A percentile compares a stretch with the other conserved stretches of the same genome.
Conservation (phyloP, 2,888 invertebrate genomes). For the Leucoma salicis region DNA sequence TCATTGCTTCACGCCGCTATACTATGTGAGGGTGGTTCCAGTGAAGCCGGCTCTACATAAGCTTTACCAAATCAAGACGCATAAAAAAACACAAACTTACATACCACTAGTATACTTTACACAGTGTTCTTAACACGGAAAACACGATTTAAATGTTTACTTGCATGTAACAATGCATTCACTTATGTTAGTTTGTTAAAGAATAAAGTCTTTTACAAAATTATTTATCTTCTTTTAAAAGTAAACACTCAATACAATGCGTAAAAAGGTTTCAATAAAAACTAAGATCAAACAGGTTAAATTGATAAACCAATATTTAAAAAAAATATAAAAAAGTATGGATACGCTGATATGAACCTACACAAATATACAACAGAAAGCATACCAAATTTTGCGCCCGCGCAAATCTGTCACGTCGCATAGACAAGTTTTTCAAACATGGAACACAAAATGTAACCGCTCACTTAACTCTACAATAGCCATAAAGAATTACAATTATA, state of each 20-base stretch:
- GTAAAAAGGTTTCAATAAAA: slow-evolving; percentile 8
- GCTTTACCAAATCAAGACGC: too few species aligned
- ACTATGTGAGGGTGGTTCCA: too few species aligned
- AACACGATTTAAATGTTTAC: background rate
- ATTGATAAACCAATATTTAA: slow-evolving; percentile 17
- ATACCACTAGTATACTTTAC: too few species aligned
- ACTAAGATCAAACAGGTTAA: slow-evolving; percentile 27
- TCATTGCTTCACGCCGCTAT: too few species aligned
- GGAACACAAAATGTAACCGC: slow-evolving; percentile 62
- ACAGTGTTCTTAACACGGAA: too few species aligned
- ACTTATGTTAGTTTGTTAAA: background rate
- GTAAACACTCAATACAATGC: slow-evolving; percentile 3
- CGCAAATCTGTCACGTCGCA: slow-evolving; percentile 50
- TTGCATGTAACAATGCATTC: background rate
- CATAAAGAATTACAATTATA: slow-evolving; percentile 81
- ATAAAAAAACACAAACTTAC: too few species aligned
- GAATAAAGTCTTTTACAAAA: background rate
- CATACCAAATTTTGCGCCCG: slow-evolving; percentile 50
- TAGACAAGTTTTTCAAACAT: slow-evolving; percentile 55
- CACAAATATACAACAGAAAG: slow-evolving; percentile 46
- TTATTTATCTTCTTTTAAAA: slow-evolving; percentile 2
- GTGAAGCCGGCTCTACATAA: too few species aligned
- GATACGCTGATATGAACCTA: slow-evolving; percentile 41
- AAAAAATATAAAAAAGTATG: slow-evolving; percentile 42
- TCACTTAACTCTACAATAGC: slow-evolving; percentile 79